Evolutionary conservation across 1,140 invertebrate genomes (phyloP).

Genomic region (Nylanderia fulva): DNA sequence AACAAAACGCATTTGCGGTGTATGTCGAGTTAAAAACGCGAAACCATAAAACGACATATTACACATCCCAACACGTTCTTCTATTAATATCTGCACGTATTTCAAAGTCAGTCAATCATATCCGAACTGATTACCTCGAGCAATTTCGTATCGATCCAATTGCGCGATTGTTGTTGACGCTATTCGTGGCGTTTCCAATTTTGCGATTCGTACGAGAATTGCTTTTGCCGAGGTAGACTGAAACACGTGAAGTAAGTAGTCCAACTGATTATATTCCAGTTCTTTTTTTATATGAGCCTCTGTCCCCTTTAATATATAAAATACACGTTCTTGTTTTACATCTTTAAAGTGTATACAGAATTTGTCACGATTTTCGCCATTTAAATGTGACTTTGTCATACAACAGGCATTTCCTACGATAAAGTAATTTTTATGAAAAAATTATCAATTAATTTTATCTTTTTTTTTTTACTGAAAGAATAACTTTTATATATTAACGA

Average conservation of each 20-base stretch:
- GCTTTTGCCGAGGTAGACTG: background rate
- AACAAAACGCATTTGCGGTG: background rate
- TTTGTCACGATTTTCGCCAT: background rate
- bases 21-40: constrained; percentile 58
- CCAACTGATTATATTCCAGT: no score
- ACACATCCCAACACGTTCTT: constrained; percentile 60
- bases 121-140: constrained; percentile 69
- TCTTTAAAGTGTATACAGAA: no score
- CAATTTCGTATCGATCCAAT: constrained; percentile 65
- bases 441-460: background rate
- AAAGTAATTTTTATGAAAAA: background rate
- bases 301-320: no score
- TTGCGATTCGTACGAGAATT: constrained; percentile 6
- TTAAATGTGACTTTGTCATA: no score
- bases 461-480: background rate
- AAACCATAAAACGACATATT: constrained; percentile 75
- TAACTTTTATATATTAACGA: background rate
- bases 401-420: background rate
- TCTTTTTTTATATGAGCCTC: no score
- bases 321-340: no score
- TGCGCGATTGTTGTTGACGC: constrained; percentile 18
- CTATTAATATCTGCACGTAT: constrained; percentile 78
- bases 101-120: constrained; percentile 75
- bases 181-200: constrained; percentile 57
- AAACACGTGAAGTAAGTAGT: background rate